Percentiles rank a stretch among this genome's conserved stretches.
phyloP scores from a whole-genome alignment of 2,888 invertebrate genomes.

The Sminthurides aquaticus region DNA sequence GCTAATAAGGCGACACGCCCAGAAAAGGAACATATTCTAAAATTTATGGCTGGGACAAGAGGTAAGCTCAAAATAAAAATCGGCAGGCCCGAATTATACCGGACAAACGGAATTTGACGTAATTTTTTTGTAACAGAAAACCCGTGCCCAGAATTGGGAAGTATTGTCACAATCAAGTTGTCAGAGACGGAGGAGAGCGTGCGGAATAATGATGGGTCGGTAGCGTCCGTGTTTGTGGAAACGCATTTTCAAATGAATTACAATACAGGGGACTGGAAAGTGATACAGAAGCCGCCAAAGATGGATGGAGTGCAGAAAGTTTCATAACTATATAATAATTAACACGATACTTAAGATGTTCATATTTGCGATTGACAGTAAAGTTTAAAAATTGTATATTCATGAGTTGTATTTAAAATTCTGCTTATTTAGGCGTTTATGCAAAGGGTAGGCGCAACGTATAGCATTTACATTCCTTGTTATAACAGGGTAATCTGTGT shows the following conservation, averaged over 20 bases:
- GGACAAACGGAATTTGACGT: not conserved
- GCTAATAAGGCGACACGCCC: slow-evolving; percentile 93
- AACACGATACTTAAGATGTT: not conserved
- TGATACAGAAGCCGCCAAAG: slow-evolving; percentile 80
- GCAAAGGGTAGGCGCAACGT: too few relatives aligned
- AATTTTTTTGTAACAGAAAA: slow-evolving; percentile 67
- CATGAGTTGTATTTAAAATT: not conserved
- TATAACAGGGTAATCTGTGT: too few relatives aligned
- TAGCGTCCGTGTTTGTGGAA: slow-evolving; percentile 71
- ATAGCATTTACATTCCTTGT: too few relatives aligned
- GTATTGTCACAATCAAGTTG: slow-evolving; percentile 90
- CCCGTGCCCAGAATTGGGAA: slow-evolving; percentile 93
- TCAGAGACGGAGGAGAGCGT: slow-evolving; percentile 87
- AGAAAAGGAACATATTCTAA: slow-evolving; percentile 93
- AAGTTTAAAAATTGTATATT: too few relatives aligned
- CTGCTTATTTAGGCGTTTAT: not conserved
- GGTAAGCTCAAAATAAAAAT: slow-evolving; percentile 50
- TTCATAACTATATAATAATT: not conserved
- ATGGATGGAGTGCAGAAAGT: slow-evolving; percentile 49
- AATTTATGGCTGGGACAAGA: slow-evolving; percentile 97
- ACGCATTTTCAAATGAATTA: slow-evolving; percentile 99
- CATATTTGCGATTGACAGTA: too few relatives aligned
- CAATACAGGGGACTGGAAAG: slow-evolving; percentile 93
- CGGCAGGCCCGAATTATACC: too few relatives aligned
- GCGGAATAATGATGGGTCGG: slow-evolving; percentile 73